Evolutionary conservation across 2,797 vertebrate species (phyloP).

Genomic region (Salmo trutta): DNA sequence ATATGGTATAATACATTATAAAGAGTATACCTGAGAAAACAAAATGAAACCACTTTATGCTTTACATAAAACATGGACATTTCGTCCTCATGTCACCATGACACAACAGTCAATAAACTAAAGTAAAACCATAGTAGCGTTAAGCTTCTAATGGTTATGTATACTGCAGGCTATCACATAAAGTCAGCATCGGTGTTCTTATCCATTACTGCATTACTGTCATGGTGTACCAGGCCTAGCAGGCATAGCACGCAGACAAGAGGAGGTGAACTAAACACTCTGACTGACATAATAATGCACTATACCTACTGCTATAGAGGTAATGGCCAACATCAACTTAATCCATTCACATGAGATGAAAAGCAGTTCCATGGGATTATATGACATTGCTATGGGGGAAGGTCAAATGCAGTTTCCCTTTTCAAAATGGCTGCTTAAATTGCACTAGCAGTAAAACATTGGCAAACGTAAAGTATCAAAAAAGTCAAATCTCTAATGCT

Average conservation of each 20-base stretch:
- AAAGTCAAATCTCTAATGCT: conserved; percentile 19
- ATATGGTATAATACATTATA: neutral
- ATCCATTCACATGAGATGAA: neutral
- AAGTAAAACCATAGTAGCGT: neutral
- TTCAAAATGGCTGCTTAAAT: neutral
- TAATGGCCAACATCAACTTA: conserved; percentile 18
- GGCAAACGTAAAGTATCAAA: conserved; percentile 13
- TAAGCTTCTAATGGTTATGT: neutral
- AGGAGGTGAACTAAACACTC: conserved; percentile 22
- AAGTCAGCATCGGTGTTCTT: neutral
- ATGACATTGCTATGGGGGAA: neutral
- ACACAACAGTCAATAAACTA: neutral
- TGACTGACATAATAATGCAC: neutral
- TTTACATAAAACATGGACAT: neutral
- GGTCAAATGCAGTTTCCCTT: neutral
- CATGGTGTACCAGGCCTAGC: conserved; percentile 32
- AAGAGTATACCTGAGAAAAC: conserved; percentile 49
- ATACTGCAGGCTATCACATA: conserved; percentile 12
- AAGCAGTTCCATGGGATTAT: neutral
- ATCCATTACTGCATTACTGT: neutral
- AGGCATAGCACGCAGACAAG: conserved; percentile 30
- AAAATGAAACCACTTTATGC: neutral
- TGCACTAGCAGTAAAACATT: neutral
- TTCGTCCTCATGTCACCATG: neutral
- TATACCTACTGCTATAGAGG: conserved; percentile 13